These are phyloP conservation scores for Nestor notabilis DNA, from an alignment of 2,113 vertebrate species.

Conservation along the genomic window DNA sequence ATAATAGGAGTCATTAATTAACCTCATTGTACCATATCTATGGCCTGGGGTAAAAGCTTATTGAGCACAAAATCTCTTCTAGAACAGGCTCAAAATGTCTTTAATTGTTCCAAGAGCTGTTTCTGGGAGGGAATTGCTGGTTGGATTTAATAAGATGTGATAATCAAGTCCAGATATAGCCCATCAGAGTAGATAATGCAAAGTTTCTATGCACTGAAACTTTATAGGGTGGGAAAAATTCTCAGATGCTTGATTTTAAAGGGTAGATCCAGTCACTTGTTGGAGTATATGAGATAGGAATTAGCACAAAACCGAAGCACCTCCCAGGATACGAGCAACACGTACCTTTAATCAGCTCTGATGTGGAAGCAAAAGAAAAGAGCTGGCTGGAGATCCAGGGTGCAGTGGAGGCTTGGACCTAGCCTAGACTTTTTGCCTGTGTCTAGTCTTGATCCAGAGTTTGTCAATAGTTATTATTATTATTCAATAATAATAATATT, in stretches of 20 bases:
- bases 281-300: not conserved
- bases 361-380: not conserved
- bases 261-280: not conserved
- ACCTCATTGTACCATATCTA: not conserved
- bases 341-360: not conserved
- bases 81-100: not conserved
- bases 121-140: not conserved
- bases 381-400: not conserved
- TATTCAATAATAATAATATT: no score
- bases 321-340: fast-evolving
- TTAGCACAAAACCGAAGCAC: not conserved
- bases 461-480: not conserved
- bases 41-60: not conserved
- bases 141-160: not conserved
- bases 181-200: not conserved
- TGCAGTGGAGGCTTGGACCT: not conserved
- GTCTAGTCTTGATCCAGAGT: not conserved
- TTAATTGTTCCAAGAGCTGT: not conserved
- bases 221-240: not conserved
- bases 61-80: not conserved
- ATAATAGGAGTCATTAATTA: not conserved
- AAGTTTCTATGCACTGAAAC: not conserved
- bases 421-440: not conserved
- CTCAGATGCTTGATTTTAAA: not conserved
- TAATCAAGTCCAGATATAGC: not conserved